These are phyloP conservation scores for Ypsolopha sequella DNA, from an alignment of 2,888 invertebrate genomes.

Conservation along the genomic window DNA sequence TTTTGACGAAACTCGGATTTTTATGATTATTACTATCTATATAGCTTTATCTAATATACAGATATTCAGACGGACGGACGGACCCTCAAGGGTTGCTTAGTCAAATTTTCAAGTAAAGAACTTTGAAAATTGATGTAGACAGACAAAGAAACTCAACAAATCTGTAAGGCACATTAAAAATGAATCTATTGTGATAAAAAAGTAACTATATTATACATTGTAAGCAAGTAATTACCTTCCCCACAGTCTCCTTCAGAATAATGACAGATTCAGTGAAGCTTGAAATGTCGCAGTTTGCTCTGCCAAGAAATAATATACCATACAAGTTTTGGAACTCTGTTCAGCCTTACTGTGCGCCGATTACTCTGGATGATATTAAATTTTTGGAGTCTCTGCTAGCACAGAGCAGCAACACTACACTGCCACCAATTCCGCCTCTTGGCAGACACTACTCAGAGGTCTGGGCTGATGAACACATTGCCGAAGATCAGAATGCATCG, in stretches of 20 bases:
- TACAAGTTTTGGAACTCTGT: slow-evolving; percentile 96
- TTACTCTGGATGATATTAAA: slow-evolving; percentile 88
- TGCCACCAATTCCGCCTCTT: slow-evolving; percentile 87
- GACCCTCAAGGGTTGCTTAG: too few species aligned
- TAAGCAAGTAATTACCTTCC: slow-evolving; percentile 73
- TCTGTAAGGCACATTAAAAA: too few species aligned
- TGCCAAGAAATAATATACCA: slow-evolving; percentile 92
- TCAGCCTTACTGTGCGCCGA: slow-evolving; percentile 92
- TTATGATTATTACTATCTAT: too few species aligned
- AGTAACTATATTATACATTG: too few species aligned
- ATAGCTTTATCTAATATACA: too few species aligned
- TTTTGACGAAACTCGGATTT: too few species aligned
- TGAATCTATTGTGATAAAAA: too few species aligned
- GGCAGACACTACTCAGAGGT: slow-evolving; percentile 90
- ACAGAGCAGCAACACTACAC: slow-evolving; percentile 72
- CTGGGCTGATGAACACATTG: slow-evolving; percentile 89
- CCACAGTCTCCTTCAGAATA: slow-evolving; percentile 91
- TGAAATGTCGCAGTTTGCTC: slow-evolving; percentile 75
- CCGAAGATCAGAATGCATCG: slow-evolving; percentile 77
- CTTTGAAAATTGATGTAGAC: too few species aligned
- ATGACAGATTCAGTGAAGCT: slow-evolving; percentile 78
- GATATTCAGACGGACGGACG: too few species aligned
- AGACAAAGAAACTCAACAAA: too few species aligned
- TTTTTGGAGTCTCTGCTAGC: slow-evolving; percentile 70
- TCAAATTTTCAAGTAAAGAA: too few species aligned